Base-by-base conservation (phyloP, 2,888 invertebrate species). In the Chaetoderma sp. region DNA sequence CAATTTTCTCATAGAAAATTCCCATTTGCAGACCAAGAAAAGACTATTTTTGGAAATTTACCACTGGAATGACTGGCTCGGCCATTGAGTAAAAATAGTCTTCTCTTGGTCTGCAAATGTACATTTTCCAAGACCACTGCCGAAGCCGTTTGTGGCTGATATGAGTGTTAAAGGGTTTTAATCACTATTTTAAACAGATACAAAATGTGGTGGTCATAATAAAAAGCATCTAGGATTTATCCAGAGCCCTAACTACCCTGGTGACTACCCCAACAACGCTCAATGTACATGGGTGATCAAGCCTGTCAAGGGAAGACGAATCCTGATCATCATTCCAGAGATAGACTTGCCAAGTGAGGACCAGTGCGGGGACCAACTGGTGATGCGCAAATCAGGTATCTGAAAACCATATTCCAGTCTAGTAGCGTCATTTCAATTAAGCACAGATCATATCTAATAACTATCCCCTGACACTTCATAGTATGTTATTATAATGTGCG, bases 161-260 rank as follows among this genome's bases (percentile, higher is more conserved):
- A n/a, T n/a, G n/a, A n/a, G n/a, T n/a, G n/a, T n/a, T n/a, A n/a
- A n/a, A n/a, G n/a, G n/a, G n/a, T n/a, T n/a, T n/a, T n/a, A n/a
- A n/a, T n/a, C n/a, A n/a, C n/a, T n/a, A n/a, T n/a, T n/a, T n/a
- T n/a, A n/a, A 52, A 4, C 70, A 85, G 84, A 83, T 67, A 72
- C 76, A 13, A 66, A 60, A 25, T 85, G 85, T 66, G 83, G 85
- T 1, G 80, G 78, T 10, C 63, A 72, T 39, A 72, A 76, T 45
- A 80, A 79, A 4, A 65, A 70, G 25, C 75, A 74, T 42, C 82
- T 80, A 50, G 88, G 88, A 0, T 80, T 82, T 54, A 81, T 88
- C 42, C 82, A 86, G 72, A 86, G 84, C n/a, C 87, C 87, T 5
- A 88, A 87, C 74, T 88, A 85, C 75, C 88, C 88, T 4, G 87